A percentile compares a stretch with the other conserved stretches of the same genome.
Evolutionary conservation across 2,113 vertebrate genomes (phyloP).

Genomic region (Anhinga rufa): DNA sequence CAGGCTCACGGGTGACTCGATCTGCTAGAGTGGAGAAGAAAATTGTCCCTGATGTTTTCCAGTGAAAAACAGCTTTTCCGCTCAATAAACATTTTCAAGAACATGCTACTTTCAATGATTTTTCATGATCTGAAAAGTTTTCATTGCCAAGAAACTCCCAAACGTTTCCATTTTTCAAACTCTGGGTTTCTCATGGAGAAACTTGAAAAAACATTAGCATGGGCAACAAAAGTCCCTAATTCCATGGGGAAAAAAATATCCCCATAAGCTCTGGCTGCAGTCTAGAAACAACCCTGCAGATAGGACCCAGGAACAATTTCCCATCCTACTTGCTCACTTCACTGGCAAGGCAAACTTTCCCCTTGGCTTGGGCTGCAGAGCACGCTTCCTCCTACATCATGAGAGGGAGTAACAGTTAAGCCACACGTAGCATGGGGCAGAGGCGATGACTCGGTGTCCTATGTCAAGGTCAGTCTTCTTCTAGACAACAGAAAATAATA

Average conservation of each 20-base stretch:
- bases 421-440: fast-evolving
- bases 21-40: background rate
- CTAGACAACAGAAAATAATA: background rate
- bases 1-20: background rate
- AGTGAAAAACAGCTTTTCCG: background rate
- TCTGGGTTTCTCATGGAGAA: background rate
- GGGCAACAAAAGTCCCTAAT: background rate
- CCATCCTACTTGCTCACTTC: background rate
- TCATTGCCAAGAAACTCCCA: background rate
- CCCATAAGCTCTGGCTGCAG: background rate
- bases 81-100: background rate
- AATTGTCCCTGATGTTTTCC: background rate
- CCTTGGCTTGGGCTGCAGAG: background rate
- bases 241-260: background rate
- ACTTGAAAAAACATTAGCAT: background rate
- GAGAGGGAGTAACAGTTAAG: background rate
- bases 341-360: background rate
- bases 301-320: background rate
- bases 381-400: background rate
- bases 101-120: background rate
- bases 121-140: background rate
- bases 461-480: background rate
- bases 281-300: background rate
- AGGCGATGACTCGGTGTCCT: fast-evolving
- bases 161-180: background rate